Evolutionary conservation across 2,113 vertebrate species (phyloP).

Genomic region (Uria lomvia): DNA sequence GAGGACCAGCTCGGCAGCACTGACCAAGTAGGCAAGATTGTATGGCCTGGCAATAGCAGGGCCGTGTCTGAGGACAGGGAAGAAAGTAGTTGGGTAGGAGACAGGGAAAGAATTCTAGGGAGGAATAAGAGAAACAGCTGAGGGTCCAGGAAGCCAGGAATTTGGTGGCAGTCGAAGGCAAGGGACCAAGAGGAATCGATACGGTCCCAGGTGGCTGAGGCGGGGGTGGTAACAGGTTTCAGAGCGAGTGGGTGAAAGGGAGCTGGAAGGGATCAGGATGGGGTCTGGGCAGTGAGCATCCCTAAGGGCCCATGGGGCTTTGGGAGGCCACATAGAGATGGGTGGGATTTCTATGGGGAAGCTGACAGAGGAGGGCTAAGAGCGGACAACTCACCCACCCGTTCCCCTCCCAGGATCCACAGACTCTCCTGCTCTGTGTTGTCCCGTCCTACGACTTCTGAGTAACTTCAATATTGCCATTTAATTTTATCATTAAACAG

Average conservation of each 20-base stretch:
- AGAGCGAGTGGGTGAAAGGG: not conserved
- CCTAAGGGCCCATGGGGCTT: fast-evolving
- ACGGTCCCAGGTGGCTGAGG: fast-evolving
- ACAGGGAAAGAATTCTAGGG: not conserved
- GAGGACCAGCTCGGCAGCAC: not conserved
- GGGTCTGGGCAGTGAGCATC: not conserved
- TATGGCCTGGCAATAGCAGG: not conserved
- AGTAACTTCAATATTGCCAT: not conserved
- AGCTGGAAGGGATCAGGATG: not conserved
- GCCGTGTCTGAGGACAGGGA: not conserved
- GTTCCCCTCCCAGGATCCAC: not conserved
- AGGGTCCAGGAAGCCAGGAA: not conserved
- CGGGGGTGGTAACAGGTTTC: not conserved
- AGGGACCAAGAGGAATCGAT: not conserved
- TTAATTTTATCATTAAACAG: not conserved
- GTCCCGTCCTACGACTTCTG: not conserved
- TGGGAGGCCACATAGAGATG: not conserved
- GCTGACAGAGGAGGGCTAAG: not conserved
- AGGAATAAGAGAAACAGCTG: not conserved
- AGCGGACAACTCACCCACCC: not conserved
- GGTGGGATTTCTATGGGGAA: not conserved
- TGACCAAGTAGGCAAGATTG: not conserved
- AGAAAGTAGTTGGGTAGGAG: not conserved
- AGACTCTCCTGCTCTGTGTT: not conserved
- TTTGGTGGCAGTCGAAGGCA: not conserved